Evolutionary conservation across 2,113 vertebrate species (phyloP).

Genomic region (Anser brachyrhynchus): DNA sequence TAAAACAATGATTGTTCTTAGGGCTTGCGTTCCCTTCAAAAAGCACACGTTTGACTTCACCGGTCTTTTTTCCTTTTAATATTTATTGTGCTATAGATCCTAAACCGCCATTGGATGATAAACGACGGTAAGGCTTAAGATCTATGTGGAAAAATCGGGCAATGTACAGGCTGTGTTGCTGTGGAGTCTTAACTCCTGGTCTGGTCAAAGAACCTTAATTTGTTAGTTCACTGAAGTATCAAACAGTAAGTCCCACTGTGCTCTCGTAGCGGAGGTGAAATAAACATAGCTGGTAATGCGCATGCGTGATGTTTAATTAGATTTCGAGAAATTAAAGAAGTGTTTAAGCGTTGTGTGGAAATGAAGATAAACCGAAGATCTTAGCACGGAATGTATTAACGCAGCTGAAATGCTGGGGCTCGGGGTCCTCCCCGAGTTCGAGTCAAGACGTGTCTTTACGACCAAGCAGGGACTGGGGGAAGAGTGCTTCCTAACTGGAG

Average conservation of each 20-base stretch:
- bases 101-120: background rate
- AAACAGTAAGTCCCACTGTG: accelerated
- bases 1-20: background rate
- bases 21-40: background rate
- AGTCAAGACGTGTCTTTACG: background rate
- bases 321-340: too few relatives aligned
- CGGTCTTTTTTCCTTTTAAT: background rate
- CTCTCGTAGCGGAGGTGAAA: background rate
- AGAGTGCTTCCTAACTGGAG: background rate
- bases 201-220: background rate
- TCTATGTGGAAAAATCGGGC: background rate
- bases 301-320: too few relatives aligned
- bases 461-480: background rate
- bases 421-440: background rate
- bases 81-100: background rate
- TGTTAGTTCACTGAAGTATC: too few relatives aligned
- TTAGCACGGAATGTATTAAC: accelerated
- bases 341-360: background rate
- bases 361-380: background rate
- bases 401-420: background rate
- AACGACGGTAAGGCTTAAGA: background rate
- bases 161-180: accelerated
- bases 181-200: background rate
- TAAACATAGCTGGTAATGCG: accelerated
- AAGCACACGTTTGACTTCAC: background rate